These are phyloP conservation scores for Ischnura elegans DNA, from an alignment of 2,888 invertebrate species.

Conservation along the genomic window DNA sequence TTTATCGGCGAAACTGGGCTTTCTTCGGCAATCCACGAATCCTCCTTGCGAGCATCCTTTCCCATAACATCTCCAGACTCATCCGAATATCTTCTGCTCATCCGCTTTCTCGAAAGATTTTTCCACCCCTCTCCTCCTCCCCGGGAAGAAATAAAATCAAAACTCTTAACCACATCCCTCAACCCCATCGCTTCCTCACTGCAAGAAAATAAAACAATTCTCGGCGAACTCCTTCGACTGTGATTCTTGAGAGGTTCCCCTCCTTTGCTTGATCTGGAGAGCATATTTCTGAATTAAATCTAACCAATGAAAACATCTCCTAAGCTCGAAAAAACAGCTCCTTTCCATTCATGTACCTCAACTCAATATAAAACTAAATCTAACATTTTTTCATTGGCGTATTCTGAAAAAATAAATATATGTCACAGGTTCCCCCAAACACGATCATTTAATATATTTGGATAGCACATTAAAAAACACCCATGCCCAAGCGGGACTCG, in stretches of 20 bases:
- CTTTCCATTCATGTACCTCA: too few relatives aligned
- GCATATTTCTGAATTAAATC: background rate
- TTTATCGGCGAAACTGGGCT: conserved; percentile 32
- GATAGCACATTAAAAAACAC: too few relatives aligned
- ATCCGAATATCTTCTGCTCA: conserved; percentile 35
- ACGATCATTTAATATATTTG: too few relatives aligned
- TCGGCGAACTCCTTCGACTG: background rate
- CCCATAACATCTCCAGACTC: conserved; percentile 24
- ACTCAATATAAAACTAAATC: too few relatives aligned
- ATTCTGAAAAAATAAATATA: too few relatives aligned
- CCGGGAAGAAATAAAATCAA: background rate
- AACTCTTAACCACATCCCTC: background rate
- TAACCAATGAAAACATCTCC: background rate
- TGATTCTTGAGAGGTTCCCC: background rate
- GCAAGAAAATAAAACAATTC: background rate
- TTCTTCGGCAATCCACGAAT: conserved; percentile 24
- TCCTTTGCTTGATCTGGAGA: background rate
- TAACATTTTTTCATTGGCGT: too few relatives aligned
- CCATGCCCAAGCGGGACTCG: too few relatives aligned
- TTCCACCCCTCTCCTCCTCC: too few relatives aligned
- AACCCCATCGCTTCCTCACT: background rate
- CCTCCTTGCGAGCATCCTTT: background rate
- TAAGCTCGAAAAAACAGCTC: background rate
- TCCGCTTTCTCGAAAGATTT: conserved; percentile 18
- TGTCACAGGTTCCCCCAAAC: too few relatives aligned